These are phyloP conservation scores for Rhizomys pruinosus DNA, from an alignment of 2,113 vertebrate species.

Conservation along the genomic window DNA sequence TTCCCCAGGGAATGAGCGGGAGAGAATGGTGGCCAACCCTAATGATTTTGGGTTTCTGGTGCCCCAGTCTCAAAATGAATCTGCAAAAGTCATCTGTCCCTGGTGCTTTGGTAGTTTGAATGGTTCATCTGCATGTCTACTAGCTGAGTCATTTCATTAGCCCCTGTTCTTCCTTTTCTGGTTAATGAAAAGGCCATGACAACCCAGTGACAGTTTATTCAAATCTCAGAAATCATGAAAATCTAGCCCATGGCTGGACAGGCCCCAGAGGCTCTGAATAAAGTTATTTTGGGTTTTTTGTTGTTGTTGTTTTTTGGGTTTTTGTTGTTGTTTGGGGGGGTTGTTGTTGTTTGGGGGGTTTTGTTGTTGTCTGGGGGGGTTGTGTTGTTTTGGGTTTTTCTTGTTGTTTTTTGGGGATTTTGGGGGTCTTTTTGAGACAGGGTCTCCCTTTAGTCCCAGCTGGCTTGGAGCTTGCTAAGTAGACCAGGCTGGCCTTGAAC, in stretches of 20 bases:
- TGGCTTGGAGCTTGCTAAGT: no score
- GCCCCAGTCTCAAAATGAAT: background rate
- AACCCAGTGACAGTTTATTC: background rate
- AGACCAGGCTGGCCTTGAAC: no score
- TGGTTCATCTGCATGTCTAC: background rate
- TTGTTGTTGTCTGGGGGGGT: no score
- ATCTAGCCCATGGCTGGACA: background rate
- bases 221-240: background rate
- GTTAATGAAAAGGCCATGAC: background rate
- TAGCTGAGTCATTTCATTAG: background rate
- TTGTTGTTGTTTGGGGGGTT: no score
- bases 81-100: background rate
- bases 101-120: background rate
- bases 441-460: no score
- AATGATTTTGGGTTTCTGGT: no score
- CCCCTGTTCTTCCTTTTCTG: background rate
- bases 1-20: background rate
- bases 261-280: background rate
- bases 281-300: background rate
- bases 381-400: no score
- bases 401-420: no score
- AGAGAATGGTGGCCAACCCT: fast-evolving
- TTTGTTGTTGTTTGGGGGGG: no score
- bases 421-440: no score
- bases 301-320: no score